Conservation (phyloP, 2,888 invertebrate genomes). For the Pemphredon lugubris region DNA sequence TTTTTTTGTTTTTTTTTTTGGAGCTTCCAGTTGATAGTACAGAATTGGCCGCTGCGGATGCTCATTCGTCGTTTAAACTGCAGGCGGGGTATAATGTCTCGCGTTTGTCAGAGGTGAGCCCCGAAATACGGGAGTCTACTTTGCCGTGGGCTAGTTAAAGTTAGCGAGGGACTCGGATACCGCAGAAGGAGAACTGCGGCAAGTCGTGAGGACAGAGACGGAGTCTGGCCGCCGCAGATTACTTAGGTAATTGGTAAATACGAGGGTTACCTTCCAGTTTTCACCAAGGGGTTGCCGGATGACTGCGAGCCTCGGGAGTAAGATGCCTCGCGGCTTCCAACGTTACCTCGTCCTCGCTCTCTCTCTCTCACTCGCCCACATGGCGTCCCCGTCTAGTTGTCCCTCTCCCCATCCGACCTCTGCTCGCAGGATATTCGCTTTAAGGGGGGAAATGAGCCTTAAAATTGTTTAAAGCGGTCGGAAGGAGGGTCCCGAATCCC, state of each 20-base stretch:
- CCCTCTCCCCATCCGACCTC: slow-evolving; percentile 24
- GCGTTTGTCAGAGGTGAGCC: slow-evolving; percentile 54
- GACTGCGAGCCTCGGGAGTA: slow-evolving; percentile 57
- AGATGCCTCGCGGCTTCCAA: slow-evolving; percentile 69
- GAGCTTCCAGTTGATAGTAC: no score
- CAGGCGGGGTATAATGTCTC: slow-evolving; percentile 50
- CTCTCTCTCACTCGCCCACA: background rate
- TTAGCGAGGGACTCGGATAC: slow-evolving; percentile 54
- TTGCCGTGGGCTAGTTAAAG: slow-evolving; percentile 69
- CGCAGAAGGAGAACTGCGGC: slow-evolving; percentile 63
- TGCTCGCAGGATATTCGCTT: slow-evolving; percentile 78
- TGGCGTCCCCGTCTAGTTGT: background rate
- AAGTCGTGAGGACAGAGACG: slow-evolving; percentile 74
- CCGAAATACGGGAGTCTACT: slow-evolving; percentile 23
- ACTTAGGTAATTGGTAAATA: slow-evolving; percentile 81
- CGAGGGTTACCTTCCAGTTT: slow-evolving; percentile 77
- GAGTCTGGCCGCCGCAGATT: slow-evolving; percentile 78
- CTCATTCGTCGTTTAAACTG: slow-evolving; percentile 52
- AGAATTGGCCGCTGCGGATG: slow-evolving; percentile 12
- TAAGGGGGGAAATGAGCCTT: slow-evolving; percentile 81
- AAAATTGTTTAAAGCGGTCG: slow-evolving; percentile 81
- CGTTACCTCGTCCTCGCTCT: slow-evolving; percentile 6
- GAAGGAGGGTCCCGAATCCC: slow-evolving; percentile 74
- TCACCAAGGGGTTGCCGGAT: slow-evolving; percentile 71
- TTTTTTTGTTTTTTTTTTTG: no score